Conservation (phyloP, 2,113 vertebrate species). For the Sylvietta virens region DNA sequence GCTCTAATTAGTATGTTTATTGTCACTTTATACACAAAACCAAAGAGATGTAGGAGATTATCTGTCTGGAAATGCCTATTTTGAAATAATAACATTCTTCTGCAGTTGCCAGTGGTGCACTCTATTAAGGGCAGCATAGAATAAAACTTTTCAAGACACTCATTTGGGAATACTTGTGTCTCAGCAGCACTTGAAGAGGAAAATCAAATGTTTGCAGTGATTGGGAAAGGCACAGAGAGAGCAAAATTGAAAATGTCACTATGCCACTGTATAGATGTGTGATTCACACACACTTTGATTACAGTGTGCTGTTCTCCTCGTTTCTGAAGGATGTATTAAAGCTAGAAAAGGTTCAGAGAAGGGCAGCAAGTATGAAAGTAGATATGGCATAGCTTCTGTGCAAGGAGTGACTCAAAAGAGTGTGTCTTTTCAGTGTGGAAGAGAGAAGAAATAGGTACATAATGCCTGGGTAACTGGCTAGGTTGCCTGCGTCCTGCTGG, state of each 20-base stretch:
- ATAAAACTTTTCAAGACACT: not conserved
- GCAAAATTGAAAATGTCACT: slow-evolving; percentile 24
- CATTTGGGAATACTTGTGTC: slow-evolving; percentile 12
- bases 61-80: not conserved
- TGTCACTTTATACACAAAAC: not conserved
- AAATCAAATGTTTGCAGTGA: slow-evolving; percentile 9
- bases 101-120: not conserved
- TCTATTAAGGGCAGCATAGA: not conserved
- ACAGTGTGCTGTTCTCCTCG: not conserved
- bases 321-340: not conserved
- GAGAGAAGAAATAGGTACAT: not conserved
- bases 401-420: not conserved
- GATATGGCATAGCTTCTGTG: not conserved
- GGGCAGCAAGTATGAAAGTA: not conserved
- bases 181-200: not conserved
- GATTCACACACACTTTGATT: not conserved
- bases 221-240: not conserved
- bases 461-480: not conserved
- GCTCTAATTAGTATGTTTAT: not conserved
- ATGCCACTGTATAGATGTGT: not conserved
- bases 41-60: not conserved
- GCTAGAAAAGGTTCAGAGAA: slow-evolving; percentile 8
- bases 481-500: not conserved
- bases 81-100: not conserved
- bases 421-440: not conserved